These are phyloP conservation scores for Lycia hirtaria DNA, from an alignment of 2,888 invertebrate genomes.

Conservation along the genomic window DNA sequence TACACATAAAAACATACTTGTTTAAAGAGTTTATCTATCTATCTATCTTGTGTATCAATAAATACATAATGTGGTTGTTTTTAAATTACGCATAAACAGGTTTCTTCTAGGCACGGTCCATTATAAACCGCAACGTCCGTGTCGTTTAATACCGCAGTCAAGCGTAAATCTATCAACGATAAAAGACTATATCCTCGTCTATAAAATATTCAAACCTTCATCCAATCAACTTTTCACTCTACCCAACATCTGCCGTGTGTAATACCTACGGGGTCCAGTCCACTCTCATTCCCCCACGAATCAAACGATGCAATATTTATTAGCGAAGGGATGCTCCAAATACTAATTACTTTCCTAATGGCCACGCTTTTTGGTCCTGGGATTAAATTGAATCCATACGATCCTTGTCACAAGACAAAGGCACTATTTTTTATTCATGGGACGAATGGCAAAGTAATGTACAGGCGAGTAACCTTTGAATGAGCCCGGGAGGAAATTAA, in stretches of 20 bases:
- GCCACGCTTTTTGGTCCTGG: slow-evolving; percentile 44
- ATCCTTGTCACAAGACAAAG: slow-evolving; percentile 34
- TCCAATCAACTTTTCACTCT: slow-evolving; percentile 7
- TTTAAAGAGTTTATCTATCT: too few relatives aligned
- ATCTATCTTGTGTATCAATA: too few relatives aligned
- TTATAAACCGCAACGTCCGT: too few relatives aligned
- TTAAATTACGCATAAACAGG: too few relatives aligned
- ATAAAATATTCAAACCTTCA: neutral
- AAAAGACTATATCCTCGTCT: neutral
- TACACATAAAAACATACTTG: too few relatives aligned
- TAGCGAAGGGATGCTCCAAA: slow-evolving; percentile 48
- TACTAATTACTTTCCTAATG: slow-evolving; percentile 65
- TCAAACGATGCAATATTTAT: slow-evolving; percentile 66
- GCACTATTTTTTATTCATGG: slow-evolving; percentile 32
- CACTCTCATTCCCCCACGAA: slow-evolving; percentile 44
- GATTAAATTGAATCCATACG: slow-evolving; percentile 35
- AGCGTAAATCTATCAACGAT: too few relatives aligned
- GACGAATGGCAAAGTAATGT: slow-evolving; percentile 26
- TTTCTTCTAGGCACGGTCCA: too few relatives aligned
- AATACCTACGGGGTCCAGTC: slow-evolving; percentile 27
- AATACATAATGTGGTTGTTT: too few relatives aligned
- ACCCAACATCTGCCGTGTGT: neutral
- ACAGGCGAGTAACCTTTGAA: slow-evolving; percentile 23
- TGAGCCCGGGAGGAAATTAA: slow-evolving; percentile 22
- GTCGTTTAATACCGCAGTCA: too few relatives aligned